These are phyloP conservation scores for Camponotus vicinus DNA, from an alignment of 1,140 invertebrate species.

Conservation along the genomic window DNA sequence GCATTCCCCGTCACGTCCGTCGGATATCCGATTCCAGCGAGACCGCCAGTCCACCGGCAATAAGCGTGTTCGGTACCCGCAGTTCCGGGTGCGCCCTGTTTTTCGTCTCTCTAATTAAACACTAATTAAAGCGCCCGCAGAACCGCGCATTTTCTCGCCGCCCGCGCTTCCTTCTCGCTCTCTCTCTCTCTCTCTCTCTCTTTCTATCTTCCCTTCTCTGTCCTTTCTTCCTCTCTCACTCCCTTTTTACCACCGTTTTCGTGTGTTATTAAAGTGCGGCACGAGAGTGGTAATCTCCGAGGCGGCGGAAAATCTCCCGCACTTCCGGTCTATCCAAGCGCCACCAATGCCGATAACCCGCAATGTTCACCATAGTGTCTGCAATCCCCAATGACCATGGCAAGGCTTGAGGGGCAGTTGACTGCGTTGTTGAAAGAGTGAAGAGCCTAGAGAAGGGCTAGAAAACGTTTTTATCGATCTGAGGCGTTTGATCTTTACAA, in stretches of 20 bases:
- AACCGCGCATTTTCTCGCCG: slow-evolving; percentile 11
- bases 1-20: slow-evolving; percentile 19
- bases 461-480: neutral
- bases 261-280: slow-evolving; percentile 62
- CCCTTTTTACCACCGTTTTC: slow-evolving; percentile 6
- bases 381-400: slow-evolving; percentile 41
- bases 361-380: slow-evolving; percentile 61
- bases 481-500: neutral
- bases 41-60: neutral
- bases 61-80: neutral
- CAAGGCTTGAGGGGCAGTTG: neutral
- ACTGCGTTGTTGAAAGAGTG: neutral
- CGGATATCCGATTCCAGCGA: neutral
- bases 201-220: neutral
- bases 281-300: slow-evolving; percentile 24
- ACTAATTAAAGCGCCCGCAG: slow-evolving; percentile 66
- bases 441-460: neutral
- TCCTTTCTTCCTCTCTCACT: slow-evolving; percentile 20
- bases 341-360: slow-evolving; percentile 63
- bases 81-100: neutral
- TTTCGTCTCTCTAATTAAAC: slow-evolving; percentile 68
- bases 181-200: neutral
- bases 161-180: neutral
- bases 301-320: slow-evolving; percentile 52
- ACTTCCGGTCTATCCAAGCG: slow-evolving; percentile 65